Evolutionary conservation across 2,888 invertebrate genomes (phyloP), one percentile per base, ranked within the genome.

Genomic region (Conops quadrifasciatus): DNA sequence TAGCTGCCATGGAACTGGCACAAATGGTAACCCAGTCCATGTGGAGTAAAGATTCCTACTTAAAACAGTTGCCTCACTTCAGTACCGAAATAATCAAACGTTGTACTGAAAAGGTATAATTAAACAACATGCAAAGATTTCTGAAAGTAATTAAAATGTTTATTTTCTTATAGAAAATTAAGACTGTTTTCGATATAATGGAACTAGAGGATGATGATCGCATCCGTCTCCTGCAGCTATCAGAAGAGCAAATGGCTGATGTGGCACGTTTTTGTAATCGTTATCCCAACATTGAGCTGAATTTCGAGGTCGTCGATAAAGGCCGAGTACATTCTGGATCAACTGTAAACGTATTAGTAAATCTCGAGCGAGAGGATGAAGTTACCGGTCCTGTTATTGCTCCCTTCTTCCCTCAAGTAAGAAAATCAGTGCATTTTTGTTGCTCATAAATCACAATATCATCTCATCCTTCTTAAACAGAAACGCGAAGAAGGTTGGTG

Each of bases 1-100:
- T 99, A 53, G 97, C 98, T 21, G 98, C 98, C 80, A 99, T 99
- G 99, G 99, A 99, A 87, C 88, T 99, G 80, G 97, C 98, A 0
- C 99, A 99, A 88, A 99, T 99, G 98, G 95, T 96, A 2, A 99
- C 99, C 0, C 99, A 99, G 87, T 98, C 98, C 13, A 97, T 99
- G 97, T 99, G 98, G 97, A 96, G 94, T 80, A 98, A 97, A 86
- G 99, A 99, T 87, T 96, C 97, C 0, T 97, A 98, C 83, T 89
- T 99, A 74, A 93, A 97, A 74, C 99, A 99, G 83, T 87, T 99
- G 83, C 99, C 99, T 1, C 98, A 99, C 87, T 98, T 98, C 85
- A 93, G 90, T 2, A 83, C 89, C 0, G 98, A 97, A 0, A 91
- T 96, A 70, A 92, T 98, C 76, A 94, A 95, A 81, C 88, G 96